These are phyloP conservation scores for Flexamia atlantica DNA, from an alignment of 2,888 invertebrate genomes.

Conservation along the genomic window DNA sequence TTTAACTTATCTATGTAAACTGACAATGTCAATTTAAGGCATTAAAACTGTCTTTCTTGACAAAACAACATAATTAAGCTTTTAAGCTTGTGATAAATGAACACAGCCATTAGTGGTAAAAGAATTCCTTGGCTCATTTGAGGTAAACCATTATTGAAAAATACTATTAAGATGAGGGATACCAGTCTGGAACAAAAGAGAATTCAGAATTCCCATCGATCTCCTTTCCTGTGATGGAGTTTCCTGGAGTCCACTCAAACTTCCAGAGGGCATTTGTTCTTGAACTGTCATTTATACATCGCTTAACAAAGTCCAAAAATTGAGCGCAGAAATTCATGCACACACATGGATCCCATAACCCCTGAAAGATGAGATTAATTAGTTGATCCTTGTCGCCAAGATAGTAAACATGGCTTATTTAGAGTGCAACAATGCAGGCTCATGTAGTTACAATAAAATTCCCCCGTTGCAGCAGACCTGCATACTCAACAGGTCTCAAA, in stretches of 20 bases:
- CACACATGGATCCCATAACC: constrained; percentile 54
- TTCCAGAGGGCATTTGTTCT: constrained; percentile 45
- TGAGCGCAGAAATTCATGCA: constrained; percentile 61
- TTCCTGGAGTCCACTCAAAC: constrained; percentile 56
- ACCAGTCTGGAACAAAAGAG: constrained; percentile 54
- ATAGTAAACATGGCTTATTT: too few species aligned
- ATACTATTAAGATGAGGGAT: background rate
- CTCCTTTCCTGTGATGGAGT: constrained; percentile 31
- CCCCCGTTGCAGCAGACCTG: too few species aligned
- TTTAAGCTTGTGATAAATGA: constrained; percentile 17
- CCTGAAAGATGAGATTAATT: background rate
- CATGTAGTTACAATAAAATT: too few species aligned
- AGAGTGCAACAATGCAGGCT: too few species aligned
- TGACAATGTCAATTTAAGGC: background rate
- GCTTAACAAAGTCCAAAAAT: constrained; percentile 59
- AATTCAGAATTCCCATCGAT: constrained; percentile 25
- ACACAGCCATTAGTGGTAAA: constrained; percentile 33
- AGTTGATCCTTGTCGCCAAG: too few species aligned
- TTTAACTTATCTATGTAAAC: background rate
- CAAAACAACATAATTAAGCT: constrained; percentile 8
- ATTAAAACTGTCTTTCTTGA: background rate
- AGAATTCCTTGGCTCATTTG: background rate
- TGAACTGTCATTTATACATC: constrained; percentile 39
- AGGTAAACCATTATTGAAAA: background rate
- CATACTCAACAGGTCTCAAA: too few species aligned